Base-by-base conservation (phyloP, 53 echinoderm and acorn worm species). In the Astropecten irregularis region DNA sequence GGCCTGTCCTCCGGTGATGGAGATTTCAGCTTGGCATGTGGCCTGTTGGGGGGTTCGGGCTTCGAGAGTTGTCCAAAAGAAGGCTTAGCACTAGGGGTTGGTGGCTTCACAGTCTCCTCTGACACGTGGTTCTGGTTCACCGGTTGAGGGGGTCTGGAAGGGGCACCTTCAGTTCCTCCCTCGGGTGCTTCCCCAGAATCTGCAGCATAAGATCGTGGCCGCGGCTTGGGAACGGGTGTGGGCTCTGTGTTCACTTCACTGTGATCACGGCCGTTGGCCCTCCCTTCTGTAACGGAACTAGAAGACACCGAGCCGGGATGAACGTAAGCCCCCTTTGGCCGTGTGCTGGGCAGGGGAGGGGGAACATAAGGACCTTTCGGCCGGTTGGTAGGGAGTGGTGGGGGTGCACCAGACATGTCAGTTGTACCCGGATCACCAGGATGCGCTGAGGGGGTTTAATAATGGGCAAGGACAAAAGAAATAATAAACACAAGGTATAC, bases 261-360 rank as follows among this genome's bases (percentile, higher is more conserved):
- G n/a, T n/a, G n/a, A n/a, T n/a, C n/a, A n/a, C n/a, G n/a, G n/a
- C n/a, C n/a, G n/a, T n/a, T n/a, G 13, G 66, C 54, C 39, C 29
- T 26, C 52, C 74, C 76, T 28, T 76, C 86, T 64, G 66, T 40
- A 65, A 76, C 51, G 25, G 86, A 76, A 64, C 65, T 76, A 66
- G 85, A 85, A 14, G 72, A 60, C 30, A 72, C 85, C 23, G 76
- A 66, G 42, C 50, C 83, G 8, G 83, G 88, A 46, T 71, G 88
- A 23, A 87, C 87, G 42, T 93, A 93, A 40, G 93, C 87, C 20
- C 68, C 90, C 79, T 93, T 93, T 39, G 93, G 93, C 37, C 93
- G 76, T 37, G 87, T 54, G 60, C 79, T 51, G 1, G 90, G 90
- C 18, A 92, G 14, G 54, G 92, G 92, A 48, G 93, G 93, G 61